Evolutionary conservation across 37 sponge, comb jelly and placozoan genomes (phyloP), one percentile per base, ranked within the genome.

Genomic region (Ephydatia muelleri): DNA sequence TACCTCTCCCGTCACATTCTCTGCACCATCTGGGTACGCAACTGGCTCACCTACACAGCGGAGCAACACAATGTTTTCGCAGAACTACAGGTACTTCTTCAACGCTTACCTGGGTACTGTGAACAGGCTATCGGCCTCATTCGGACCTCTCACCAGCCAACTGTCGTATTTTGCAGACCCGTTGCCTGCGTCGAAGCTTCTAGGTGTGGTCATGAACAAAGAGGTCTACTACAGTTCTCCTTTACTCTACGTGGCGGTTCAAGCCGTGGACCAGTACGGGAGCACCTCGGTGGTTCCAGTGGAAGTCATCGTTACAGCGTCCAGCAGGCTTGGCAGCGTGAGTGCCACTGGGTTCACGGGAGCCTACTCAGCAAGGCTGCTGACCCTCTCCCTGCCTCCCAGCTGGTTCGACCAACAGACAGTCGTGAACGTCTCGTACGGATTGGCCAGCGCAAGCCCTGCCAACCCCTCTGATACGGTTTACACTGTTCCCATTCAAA

Each of bases 1-100:
- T 30, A 75, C 80, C 9, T 75, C 85, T 13, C 92, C 92, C 12
- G 82, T 95, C 40, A 80, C 86, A 12, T 83, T 91, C 26, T 49
- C 13, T 5, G 48, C 86, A 16, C 31, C 72, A 33, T 40, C 68
- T 57, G 95, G 92, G 2, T 89, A 79, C 77, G 80, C 76, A n/a
- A 27, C 34, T 19, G 68, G 72, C 5, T 68, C 79, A 49, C 1
- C 31, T 16, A 76, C 38, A 67, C 13, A 36, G 22, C 67, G 36
- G 27, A 68, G 9, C 22, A 35, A 77, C 19, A 76, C 5, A 31
- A 67, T 77, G 12, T 93, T 65, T 67, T 67, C 72, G 30, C 93
- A 89, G 36, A 25, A 11, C 16, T 82, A 76, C 33, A 57, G 76
- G 36, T 87, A 72, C 57, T 80, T 89, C 76, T 78, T 82, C 31